Base-by-base conservation (phyloP, 2,113 vertebrate genomes). In the Dasyprocta punctata region DNA sequence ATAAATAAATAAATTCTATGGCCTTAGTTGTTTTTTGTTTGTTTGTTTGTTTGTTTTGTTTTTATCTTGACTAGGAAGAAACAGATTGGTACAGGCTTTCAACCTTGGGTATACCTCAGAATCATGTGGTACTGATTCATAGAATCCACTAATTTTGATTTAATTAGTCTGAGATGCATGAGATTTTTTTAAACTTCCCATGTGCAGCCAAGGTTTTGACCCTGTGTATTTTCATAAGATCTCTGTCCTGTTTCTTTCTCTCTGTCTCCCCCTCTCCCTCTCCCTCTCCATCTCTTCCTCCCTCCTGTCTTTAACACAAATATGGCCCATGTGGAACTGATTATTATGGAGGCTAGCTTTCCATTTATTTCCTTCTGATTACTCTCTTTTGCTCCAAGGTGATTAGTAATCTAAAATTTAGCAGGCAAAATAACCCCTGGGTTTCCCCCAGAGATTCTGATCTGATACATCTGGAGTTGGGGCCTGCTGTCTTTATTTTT, bases 11-110 rank as follows among this genome's bases (percentile, higher is more conserved):
- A n/a, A n/a, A n/a, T 93, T 96, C 73, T 86, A 78, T 80, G 41
- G 6, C 47, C n/a, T 92, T 92, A 30, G 12, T 54, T n/a, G n/a
- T n/a, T n/a, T n/a, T n/a, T n/a, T n/a, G n/a, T n/a, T n/a, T n/a
- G n/a, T n/a, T n/a, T n/a, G n/a, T n/a, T n/a, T n/a, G n/a, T n/a
- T 75, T 95, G 13, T 54, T 75, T 95, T 28, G 44, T 86, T 92
- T 90, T 84, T 85, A 12, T 78, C 36, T 84, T 7, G 73, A 60
- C 41, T 54, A 97, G 60, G 60, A 95, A 92, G n/a, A 28, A 73
- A 67, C 33, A 56, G 41, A 77, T 71, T 85, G 30, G 17, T 84
- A n/a, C n/a, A 38, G 58, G 58, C 86, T 81, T 52, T 83, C 30
- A 73, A 22, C 4, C 44, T 94, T 63, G 75, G 36, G 26, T 30